Percentiles rank a stretch among this genome's conserved stretches.
These are phyloP conservation scores for Phoeniculus purpureus DNA, from an alignment of 2,797 vertebrate genomes.

Conservation along the genomic window DNA sequence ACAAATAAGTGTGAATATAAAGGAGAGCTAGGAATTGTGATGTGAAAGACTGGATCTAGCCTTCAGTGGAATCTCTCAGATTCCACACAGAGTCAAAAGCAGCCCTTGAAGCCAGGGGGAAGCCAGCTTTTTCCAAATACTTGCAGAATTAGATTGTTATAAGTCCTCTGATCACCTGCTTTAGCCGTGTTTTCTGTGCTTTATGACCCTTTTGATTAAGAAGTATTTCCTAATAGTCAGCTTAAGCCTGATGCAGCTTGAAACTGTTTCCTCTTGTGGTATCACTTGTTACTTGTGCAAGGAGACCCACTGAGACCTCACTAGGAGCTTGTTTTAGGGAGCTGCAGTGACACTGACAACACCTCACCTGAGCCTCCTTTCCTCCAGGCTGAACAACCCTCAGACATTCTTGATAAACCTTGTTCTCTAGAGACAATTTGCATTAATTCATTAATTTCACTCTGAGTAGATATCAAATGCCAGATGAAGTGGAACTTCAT, in stretches of 20 bases:
- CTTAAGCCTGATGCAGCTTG: background rate
- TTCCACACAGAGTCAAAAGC: constrained; percentile 1
- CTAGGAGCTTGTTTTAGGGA: no score
- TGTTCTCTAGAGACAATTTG: background rate
- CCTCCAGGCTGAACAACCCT: background rate
- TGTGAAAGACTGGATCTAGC: constrained; percentile 13
- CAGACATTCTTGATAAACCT: rapidly evolving
- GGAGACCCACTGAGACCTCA: rapidly evolving
- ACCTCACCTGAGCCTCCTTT: background rate
- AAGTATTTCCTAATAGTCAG: background rate
- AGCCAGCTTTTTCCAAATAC: background rate
- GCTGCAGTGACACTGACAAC: no score
- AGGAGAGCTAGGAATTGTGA: constrained; percentile 8
- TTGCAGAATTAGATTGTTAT: background rate
- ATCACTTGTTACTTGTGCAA: rapidly evolving
- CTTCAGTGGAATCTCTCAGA: background rate
- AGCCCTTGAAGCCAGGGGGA: background rate
- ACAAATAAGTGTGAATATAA: constrained; percentile 37
- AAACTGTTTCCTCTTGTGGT: background rate
- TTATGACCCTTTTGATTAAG: background rate
- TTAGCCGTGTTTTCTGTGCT: background rate
- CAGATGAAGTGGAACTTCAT: background rate
- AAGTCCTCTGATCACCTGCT: background rate
- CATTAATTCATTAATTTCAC: background rate
- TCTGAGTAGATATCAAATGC: background rate